phyloP scores from a whole-genome alignment of 2,113 vertebrate genomes.

The Cyanoderma ruficeps region DNA sequence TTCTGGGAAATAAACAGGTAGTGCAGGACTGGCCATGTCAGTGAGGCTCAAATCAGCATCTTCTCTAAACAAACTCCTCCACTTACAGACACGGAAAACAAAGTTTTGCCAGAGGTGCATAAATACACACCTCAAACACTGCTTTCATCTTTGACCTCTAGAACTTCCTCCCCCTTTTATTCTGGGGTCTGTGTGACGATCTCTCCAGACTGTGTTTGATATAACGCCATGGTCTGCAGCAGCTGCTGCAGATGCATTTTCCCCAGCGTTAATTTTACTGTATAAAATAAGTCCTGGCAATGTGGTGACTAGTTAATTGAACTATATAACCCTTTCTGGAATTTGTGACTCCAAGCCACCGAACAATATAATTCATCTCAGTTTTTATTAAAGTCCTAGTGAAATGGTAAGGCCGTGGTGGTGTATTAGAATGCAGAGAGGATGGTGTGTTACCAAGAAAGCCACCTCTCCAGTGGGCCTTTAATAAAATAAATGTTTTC shows the following conservation, averaged over 20 bases:
- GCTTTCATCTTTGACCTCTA: background rate
- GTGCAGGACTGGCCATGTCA: background rate
- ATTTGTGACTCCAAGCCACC: conserved; percentile 46
- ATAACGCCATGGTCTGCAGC: background rate
- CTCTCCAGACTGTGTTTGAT: background rate
- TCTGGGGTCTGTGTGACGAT: background rate
- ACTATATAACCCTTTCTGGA: conserved; percentile 53
- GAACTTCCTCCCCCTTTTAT: background rate
- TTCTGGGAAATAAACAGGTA: background rate
- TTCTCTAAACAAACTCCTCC: background rate
- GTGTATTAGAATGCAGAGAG: conserved; percentile 35
- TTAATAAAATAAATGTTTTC: conserved; percentile 60
- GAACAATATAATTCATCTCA: conserved; percentile 49
- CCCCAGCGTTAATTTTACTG: background rate
- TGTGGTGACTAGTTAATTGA: conserved; percentile 38
- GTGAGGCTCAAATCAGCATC: background rate
- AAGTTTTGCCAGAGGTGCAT: background rate
- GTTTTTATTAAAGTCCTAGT: conserved; percentile 44
- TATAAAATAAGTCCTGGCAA: conserved; percentile 24
- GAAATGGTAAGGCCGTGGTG: background rate
- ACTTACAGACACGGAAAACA: background rate
- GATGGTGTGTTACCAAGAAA: conserved; percentile 13
- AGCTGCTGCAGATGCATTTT: conserved; percentile 18
- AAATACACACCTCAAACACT: background rate
- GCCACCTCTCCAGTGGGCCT: conserved; percentile 42